Evolutionary conservation across 2,797 vertebrate species (phyloP).

Genomic region (Acanthornis magna): DNA sequence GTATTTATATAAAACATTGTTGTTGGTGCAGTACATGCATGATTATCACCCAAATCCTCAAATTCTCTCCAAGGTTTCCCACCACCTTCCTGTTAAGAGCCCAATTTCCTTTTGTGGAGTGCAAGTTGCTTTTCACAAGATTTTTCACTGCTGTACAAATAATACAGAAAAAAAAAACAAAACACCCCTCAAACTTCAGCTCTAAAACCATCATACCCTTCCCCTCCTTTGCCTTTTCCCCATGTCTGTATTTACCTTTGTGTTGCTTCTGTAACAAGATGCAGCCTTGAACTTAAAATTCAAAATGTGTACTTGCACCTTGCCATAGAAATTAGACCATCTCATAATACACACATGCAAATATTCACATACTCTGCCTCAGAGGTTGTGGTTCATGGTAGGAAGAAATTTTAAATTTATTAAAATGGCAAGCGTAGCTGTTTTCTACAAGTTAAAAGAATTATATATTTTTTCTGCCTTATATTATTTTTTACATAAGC

Average conservation of each 20-base stretch:
- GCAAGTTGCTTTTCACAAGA: not conserved
- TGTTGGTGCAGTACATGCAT: not conserved
- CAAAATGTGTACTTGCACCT: not conserved
- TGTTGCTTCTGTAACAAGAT: not conserved
- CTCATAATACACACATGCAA: too few relatives aligned
- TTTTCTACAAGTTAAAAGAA: not conserved
- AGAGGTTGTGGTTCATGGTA: not conserved
- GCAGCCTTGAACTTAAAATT: not conserved
- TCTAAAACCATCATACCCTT: not conserved
- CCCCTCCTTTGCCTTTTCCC: not conserved
- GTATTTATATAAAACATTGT: fast-evolving
- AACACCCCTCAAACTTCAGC: not conserved
- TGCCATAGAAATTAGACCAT: not conserved
- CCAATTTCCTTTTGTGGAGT: not conserved
- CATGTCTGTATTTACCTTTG: not conserved
- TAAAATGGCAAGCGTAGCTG: not conserved
- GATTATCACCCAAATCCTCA: not conserved
- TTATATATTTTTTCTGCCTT: not conserved
- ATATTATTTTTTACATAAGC: not conserved
- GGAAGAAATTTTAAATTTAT: not conserved
- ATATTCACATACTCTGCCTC: not conserved
- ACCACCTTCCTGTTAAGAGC: not conserved
- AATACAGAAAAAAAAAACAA: not conserved
- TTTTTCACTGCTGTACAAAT: not conserved
- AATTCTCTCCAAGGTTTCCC: not conserved